These are phyloP conservation scores for Chinchilla lanigera DNA, from an alignment of 2,113 vertebrate genomes.

Conservation along the genomic window DNA sequence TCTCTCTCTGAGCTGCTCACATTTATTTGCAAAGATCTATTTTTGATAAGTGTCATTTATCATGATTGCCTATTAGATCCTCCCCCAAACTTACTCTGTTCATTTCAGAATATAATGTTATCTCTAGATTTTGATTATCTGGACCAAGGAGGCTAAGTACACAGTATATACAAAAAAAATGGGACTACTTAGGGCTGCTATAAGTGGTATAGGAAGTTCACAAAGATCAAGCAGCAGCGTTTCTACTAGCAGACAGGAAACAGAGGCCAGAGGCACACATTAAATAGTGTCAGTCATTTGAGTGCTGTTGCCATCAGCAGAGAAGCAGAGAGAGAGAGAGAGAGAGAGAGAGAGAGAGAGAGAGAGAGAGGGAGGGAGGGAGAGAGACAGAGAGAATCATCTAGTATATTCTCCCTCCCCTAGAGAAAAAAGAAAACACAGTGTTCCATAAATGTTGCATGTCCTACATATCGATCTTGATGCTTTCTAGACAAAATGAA, in stretches of 20 bases:
- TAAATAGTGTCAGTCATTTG: neutral
- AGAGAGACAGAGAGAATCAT: neutral
- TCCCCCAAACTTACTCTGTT: neutral
- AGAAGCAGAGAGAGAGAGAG: neutral
- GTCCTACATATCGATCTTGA: constrained; percentile 64
- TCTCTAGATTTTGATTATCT: neutral
- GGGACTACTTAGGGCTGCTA: neutral
- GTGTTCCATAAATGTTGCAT: constrained; percentile 49
- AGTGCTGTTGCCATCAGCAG: neutral
- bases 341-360: too few species aligned
- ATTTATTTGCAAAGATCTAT: constrained; percentile 13
- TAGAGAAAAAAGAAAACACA: neutral
- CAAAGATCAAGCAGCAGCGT: neutral
- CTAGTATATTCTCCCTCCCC: neutral
- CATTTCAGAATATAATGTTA: constrained; percentile 19
- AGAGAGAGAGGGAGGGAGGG: neutral
- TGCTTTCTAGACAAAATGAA: constrained; percentile 71
- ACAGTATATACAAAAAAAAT: neutral
- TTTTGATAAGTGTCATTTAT: constrained; percentile 5
- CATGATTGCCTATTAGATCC: neutral
- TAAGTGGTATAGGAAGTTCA: neutral
- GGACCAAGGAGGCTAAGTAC: constrained; percentile 33
- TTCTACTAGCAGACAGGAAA: neutral
- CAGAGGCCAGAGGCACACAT: neutral
- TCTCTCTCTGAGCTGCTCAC: neutral